phyloP scores from a whole-genome alignment of 1,140 invertebrate genomes.

The Campodea augens region DNA sequence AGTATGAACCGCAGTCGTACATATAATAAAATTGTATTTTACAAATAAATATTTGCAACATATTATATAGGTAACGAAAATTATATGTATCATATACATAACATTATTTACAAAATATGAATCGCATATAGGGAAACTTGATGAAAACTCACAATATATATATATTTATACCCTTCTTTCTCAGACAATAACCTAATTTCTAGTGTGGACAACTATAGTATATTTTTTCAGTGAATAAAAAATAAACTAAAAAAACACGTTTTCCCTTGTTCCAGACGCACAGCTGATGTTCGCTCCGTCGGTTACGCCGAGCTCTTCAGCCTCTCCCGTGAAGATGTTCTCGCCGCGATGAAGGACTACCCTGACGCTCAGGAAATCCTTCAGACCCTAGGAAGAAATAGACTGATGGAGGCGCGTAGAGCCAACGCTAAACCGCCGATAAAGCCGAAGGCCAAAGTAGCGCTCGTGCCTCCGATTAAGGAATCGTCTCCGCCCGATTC shows the following conservation, averaged over 20 bases:
- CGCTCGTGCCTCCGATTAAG: background rate
- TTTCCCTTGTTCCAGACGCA: slow-evolving; percentile 41
- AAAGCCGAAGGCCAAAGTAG: slow-evolving; percentile 9
- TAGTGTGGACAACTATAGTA: too few species aligned
- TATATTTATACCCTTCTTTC: too few species aligned
- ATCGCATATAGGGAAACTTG: too few species aligned
- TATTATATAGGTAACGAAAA: too few species aligned
- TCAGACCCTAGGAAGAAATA: slow-evolving; percentile 63
- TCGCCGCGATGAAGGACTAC: slow-evolving; percentile 89
- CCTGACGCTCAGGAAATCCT: slow-evolving; percentile 80
- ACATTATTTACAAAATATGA: too few species aligned
- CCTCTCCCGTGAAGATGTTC: slow-evolving; percentile 80
- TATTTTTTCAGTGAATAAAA: background rate
- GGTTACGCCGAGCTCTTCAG: slow-evolving; percentile 92
- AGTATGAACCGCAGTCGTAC: too few species aligned
- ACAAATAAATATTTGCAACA: too few species aligned
- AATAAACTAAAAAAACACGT: background rate
- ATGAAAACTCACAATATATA: too few species aligned
- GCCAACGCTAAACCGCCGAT: slow-evolving; percentile 15
- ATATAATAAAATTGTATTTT: too few species aligned
- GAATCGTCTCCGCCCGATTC: background rate
- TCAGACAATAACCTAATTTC: too few species aligned
- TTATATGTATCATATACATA: too few species aligned
- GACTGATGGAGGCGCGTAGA: slow-evolving; percentile 59
- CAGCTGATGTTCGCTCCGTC: slow-evolving; percentile 85